These are phyloP conservation scores for Miichthys miiuy DNA, from an alignment of 2,797 vertebrate species.

Conservation along the genomic window DNA sequence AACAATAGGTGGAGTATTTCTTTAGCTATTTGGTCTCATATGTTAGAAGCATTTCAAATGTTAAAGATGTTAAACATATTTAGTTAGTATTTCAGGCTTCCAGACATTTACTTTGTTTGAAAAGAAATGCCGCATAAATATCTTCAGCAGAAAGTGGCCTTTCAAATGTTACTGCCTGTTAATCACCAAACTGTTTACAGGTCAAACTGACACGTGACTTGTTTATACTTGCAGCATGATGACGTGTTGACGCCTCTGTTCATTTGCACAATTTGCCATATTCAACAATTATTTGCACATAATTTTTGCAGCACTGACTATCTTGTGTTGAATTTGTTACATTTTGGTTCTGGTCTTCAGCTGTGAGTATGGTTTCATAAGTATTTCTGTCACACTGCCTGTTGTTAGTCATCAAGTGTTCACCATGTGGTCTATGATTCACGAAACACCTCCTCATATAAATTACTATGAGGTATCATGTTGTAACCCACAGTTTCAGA, in stretches of 20 bases:
- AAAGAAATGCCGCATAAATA: slow-evolving; percentile 10
- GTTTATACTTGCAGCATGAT: not conserved
- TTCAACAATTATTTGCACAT: not conserved
- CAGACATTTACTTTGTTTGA: slow-evolving; percentile 3
- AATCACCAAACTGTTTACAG: slow-evolving; percentile 19
- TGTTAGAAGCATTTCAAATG: not conserved
- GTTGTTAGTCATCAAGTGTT: slow-evolving; percentile 1
- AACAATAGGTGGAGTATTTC: not conserved
- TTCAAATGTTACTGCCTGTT: slow-evolving; percentile 41
- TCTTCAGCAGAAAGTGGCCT: slow-evolving; percentile 15
- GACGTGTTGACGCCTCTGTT: not conserved
- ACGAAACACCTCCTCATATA: slow-evolving; percentile 7
- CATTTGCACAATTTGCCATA: slow-evolving; percentile 7
- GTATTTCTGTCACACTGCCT: slow-evolving; percentile 2
- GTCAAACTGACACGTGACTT: not conserved
- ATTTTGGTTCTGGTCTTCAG: not conserved
- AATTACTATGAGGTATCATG: slow-evolving; percentile 12
- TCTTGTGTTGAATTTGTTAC: not conserved
- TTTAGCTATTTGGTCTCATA: not conserved
- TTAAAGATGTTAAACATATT: not conserved
- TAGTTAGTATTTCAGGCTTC: slow-evolving; percentile 1
- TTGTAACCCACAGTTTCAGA: slow-evolving; percentile 24
- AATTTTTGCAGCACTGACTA: not conserved
- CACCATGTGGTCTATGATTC: slow-evolving; percentile 12
- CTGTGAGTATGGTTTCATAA: not conserved